These are phyloP conservation scores for Trachelipus rathkii DNA, from an alignment of 1,140 invertebrate genomes.

Conservation along the genomic window DNA sequence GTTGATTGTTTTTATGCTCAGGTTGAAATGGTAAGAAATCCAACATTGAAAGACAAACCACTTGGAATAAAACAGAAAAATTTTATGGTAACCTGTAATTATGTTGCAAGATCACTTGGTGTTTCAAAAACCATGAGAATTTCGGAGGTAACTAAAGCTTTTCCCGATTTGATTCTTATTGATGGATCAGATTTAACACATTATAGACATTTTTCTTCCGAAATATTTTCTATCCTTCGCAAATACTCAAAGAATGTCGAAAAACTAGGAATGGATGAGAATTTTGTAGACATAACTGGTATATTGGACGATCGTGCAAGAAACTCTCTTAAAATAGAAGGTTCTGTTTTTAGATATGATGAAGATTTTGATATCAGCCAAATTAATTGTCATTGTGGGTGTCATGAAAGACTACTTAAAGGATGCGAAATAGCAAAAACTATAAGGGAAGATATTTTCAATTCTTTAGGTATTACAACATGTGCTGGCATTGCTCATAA, in stretches of 20 bases:
- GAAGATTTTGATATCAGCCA: constrained; percentile 43
- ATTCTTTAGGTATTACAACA: constrained; percentile 66
- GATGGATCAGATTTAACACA: constrained; percentile 71
- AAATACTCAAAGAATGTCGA: constrained; percentile 66
- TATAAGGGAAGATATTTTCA: constrained; percentile 62
- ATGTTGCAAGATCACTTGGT: constrained; percentile 65
- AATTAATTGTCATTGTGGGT: constrained; percentile 65
- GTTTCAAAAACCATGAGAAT: constrained; percentile 69
- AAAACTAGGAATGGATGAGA: constrained; percentile 74
- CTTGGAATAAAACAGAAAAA: constrained; percentile 74
- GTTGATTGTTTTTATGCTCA: constrained; percentile 79
- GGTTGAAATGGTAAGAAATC: constrained; percentile 69
- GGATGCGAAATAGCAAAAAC: constrained; percentile 66
- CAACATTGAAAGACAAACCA: constrained; percentile 60
- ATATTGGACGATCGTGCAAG: constrained; percentile 58
- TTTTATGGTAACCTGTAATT: constrained; percentile 73
- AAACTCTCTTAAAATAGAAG: constrained; percentile 45
- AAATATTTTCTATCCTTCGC: constrained; percentile 63
- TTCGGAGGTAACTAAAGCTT: constrained; percentile 62
- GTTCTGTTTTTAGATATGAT: constrained; percentile 17
- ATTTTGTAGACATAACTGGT: constrained; percentile 68
- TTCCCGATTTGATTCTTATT: constrained; percentile 64
- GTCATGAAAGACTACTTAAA: constrained; percentile 60
- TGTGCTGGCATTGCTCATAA: constrained; percentile 79
- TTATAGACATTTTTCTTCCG: constrained; percentile 66